Evolutionary conservation across 2,797 vertebrate species (phyloP).

Genomic region (Halcyon smyrnensis): DNA sequence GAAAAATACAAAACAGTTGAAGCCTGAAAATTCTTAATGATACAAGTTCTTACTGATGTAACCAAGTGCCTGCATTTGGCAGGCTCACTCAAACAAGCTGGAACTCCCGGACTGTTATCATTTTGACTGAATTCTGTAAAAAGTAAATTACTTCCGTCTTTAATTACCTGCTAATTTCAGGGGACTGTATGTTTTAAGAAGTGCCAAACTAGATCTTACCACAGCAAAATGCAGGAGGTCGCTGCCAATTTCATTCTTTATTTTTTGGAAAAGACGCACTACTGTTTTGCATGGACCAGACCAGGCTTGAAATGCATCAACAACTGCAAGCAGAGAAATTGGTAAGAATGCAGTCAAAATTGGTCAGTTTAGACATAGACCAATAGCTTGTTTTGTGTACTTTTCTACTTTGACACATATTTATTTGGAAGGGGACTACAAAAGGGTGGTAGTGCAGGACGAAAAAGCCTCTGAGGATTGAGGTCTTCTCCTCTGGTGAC

Average conservation of each 20-base stretch:
- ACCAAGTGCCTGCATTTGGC: background rate
- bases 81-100: background rate
- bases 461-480: background rate
- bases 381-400: background rate
- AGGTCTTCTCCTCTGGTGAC: background rate
- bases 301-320: constrained; percentile 93
- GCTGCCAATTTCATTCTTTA: constrained; percentile 88
- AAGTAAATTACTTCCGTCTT: background rate
- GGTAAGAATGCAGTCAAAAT: background rate
- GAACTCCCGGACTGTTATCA: background rate
- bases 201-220: constrained; percentile 79
- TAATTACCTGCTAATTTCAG: background rate
- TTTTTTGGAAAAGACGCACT: constrained; percentile 90
- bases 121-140: background rate
- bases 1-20: background rate
- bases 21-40: background rate
- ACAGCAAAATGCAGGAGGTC: constrained; percentile 90
- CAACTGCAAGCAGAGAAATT: constrained; percentile 79
- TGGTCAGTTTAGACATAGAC: background rate
- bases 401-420: background rate
- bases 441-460: background rate
- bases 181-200: background rate
- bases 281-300: constrained; percentile 93
- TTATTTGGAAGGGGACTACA: background rate
- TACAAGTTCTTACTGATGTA: background rate